Percentiles rank a stretch among this genome's conserved stretches.
Evolutionary conservation across 1,140 invertebrate species (phyloP).

Genomic region (Neodiprion fabricii): DNA sequence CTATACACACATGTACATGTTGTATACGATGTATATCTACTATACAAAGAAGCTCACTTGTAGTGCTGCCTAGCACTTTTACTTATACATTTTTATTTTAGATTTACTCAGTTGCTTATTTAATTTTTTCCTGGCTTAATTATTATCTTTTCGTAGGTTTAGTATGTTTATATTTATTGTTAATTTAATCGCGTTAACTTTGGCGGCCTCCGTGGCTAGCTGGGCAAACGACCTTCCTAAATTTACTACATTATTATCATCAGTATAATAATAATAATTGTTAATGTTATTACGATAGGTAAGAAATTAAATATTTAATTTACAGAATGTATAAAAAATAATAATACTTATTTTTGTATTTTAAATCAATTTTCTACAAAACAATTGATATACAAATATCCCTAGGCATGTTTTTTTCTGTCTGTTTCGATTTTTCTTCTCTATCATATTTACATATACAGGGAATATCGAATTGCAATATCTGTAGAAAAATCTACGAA

Average conservation of each 20-base stretch:
- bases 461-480: conserved; percentile 1
- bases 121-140: background rate
- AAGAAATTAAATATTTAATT: conserved; percentile 25
- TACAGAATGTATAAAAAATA: conserved; percentile 41
- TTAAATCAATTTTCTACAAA: background rate
- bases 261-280: background rate
- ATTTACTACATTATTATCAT: conserved; percentile 4
- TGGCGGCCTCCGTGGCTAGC: conserved; percentile 15
- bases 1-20: background rate
- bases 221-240: background rate
- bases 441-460: background rate
- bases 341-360: conserved; percentile 36
- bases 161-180: background rate
- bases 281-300: conserved; percentile 10
- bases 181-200: conserved; percentile 9
- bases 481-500: background rate
- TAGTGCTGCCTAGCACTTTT: conserved; percentile 15
- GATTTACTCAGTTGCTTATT: background rate
- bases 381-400: background rate
- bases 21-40: conserved; percentile 29
- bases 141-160: background rate
- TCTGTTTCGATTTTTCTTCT: background rate
- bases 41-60: conserved; percentile 42
- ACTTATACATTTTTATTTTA: background rate
- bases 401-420: background rate